A percentile compares a stretch with the other conserved stretches of the same genome.
Evolutionary conservation across 2,888 invertebrate genomes (phyloP).

Genomic region (Mesopsocus fuscifrons): DNA sequence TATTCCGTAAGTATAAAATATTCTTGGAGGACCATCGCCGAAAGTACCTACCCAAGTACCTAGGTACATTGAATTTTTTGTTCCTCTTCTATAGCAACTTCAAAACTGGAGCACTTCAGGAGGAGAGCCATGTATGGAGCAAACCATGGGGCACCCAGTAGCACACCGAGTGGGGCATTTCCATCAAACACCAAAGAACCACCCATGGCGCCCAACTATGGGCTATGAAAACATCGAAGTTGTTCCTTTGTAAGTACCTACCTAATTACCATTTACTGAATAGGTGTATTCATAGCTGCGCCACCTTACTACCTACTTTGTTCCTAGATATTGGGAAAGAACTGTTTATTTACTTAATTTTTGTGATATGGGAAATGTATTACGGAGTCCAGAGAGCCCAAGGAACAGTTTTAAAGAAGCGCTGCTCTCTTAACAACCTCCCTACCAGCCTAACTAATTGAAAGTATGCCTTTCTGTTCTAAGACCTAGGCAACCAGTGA

Average conservation of each 20-base stretch:
- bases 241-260: constrained; percentile 38
- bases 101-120: constrained; percentile 54
- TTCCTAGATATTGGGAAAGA: not conserved
- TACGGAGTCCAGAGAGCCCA: too few relatives aligned
- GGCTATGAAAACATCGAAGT: constrained; percentile 61
- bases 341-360: constrained; percentile 3
- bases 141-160: constrained; percentile 36
- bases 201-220: constrained; percentile 62
- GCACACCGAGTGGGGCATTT: constrained; percentile 47
- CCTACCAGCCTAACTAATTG: not conserved
- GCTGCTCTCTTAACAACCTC: too few relatives aligned
- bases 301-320: too few relatives aligned
- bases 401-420: too few relatives aligned
- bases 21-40: not conserved
- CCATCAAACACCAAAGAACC: constrained; percentile 51
- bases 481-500: constrained; percentile 49
- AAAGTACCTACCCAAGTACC: not conserved
- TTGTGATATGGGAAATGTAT: too few relatives aligned
- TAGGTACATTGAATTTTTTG: not conserved
- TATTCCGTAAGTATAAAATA: constrained; percentile 22
- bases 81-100: constrained; percentile 38
- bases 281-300: too few relatives aligned
- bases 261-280: too few relatives aligned
- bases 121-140: constrained; percentile 42
- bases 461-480: constrained; percentile 4